Conservation (phyloP, 2,888 invertebrate species). For the Chymomyza procnemis region DNA sequence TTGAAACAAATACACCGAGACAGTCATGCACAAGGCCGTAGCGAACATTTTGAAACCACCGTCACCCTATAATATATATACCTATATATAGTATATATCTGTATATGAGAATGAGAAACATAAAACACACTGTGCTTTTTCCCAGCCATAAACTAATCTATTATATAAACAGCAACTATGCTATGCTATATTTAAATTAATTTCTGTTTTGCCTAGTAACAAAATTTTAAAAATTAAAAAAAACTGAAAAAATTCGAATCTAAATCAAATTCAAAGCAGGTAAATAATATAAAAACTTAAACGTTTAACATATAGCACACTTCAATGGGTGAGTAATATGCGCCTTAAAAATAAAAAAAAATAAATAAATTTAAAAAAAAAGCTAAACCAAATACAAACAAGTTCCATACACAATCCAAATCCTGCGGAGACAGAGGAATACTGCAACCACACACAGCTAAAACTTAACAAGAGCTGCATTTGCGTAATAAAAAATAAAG, state of each 20-base stretch:
- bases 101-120: neutral
- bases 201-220: neutral
- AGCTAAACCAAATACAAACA: neutral
- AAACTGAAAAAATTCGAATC: neutral
- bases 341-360: neutral
- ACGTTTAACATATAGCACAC: neutral
- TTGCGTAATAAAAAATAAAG: conserved; percentile 45
- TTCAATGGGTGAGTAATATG: neutral
- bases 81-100: no score
- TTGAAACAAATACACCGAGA: neutral
- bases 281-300: conserved; percentile 30
- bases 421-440: neutral
- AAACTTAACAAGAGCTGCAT: conserved; percentile 44
- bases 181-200: neutral
- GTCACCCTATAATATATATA: neutral
- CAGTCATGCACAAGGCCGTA: neutral
- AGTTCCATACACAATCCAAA: neutral
- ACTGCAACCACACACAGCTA: neutral
- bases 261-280: conserved; percentile 15
- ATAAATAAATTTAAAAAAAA: neutral
- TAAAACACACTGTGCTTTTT: neutral
- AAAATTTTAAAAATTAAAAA: conserved; percentile 9
- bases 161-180: neutral
- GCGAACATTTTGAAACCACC: neutral
- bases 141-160: neutral